Percentiles rank a stretch among this genome's conserved stretches.
Conservation (phyloP, 2,113 vertebrate species). For the Toxostoma redivivum region DNA sequence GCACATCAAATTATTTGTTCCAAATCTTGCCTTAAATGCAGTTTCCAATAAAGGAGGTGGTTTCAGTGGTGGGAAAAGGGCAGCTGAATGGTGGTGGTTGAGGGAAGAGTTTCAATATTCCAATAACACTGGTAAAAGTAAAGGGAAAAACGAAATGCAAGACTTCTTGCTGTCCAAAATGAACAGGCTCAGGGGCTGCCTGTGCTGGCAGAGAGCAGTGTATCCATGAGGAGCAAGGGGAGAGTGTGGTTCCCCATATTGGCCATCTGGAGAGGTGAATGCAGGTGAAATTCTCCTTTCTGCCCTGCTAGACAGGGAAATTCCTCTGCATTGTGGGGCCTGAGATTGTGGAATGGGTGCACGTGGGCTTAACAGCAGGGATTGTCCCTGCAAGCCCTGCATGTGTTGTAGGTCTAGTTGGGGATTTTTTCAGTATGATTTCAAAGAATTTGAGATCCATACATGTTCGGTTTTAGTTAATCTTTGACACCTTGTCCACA, state of each 20-base stretch:
- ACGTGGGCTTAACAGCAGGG: background rate
- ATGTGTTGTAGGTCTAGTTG: accelerated
- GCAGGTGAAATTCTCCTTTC: background rate
- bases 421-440: background rate
- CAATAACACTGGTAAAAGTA: background rate
- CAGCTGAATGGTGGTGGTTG: background rate
- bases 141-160: background rate
- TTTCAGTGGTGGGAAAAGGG: background rate
- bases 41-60: background rate
- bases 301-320: background rate
- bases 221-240: background rate
- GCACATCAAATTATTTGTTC: background rate
- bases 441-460: background rate
- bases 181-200: accelerated
- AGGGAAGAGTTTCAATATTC: background rate
- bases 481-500: background rate
- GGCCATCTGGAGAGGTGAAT: background rate
- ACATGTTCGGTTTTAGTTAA: background rate
- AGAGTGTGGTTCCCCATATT: accelerated
- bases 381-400: background rate
- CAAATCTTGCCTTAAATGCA: background rate
- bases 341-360: accelerated
- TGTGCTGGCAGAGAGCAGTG: background rate
- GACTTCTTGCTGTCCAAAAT: accelerated
- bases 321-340: background rate